Evolutionary conservation across 2,888 invertebrate species (phyloP).

Genomic region (Aphelenchoides bicaudatus): DNA sequence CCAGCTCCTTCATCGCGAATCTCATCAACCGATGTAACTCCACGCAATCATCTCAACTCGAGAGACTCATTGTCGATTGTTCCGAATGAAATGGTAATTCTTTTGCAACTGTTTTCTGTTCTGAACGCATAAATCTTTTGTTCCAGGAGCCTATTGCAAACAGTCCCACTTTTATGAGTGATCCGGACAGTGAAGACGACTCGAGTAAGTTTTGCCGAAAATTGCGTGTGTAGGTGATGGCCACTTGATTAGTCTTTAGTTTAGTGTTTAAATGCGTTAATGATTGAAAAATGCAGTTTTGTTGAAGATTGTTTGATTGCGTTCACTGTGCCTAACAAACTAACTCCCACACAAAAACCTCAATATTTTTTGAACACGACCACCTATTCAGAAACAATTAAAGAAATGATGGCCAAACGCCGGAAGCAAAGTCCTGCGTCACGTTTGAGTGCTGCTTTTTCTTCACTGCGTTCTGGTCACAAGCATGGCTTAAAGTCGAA

Average conservation of each 20-base stretch:
- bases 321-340: too few species aligned
- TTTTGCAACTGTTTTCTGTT: not conserved
- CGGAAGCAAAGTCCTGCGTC: slow-evolving; percentile 7
- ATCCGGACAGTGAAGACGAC: slow-evolving; percentile 57
- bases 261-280: too few species aligned
- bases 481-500: slow-evolving; percentile 9
- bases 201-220: slow-evolving; percentile 46
- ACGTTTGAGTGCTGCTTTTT: slow-evolving; percentile 2
- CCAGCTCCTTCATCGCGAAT: slow-evolving; percentile 15
- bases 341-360: not conserved
- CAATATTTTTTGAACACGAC: not conserved
- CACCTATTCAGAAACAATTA: slow-evolving; percentile 5
- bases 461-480: slow-evolving; percentile 5
- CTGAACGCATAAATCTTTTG: not conserved
- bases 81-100: slow-evolving; percentile 17
- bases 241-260: too few species aligned
- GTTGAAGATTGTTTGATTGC: too few species aligned
- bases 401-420: not conserved
- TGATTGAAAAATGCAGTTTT: too few species aligned
- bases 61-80: slow-evolving; percentile 13
- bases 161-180: slow-evolving; percentile 50
- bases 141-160: slow-evolving; percentile 28
- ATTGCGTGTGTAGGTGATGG: not conserved
- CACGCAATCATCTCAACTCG: not conserved
- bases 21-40: slow-evolving; percentile 9